phyloP scores from a whole-genome alignment of 30 jellyfish, hydroid and myxozoan genomes.

The Chrysaora quinquecirrha region DNA sequence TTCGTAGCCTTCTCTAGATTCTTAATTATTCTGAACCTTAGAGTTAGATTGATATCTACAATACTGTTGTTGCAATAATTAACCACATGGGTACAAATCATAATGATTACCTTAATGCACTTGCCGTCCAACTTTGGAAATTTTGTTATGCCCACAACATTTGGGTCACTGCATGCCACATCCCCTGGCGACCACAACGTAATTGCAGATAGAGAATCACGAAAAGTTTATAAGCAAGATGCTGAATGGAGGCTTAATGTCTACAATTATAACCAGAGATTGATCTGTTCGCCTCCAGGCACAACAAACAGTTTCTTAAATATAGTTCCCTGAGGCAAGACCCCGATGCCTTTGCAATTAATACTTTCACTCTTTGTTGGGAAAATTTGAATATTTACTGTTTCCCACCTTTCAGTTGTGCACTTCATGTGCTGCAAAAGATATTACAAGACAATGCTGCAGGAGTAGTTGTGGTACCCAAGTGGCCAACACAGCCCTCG shows the following conservation, averaged over 20 bases:
- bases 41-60: too few species aligned
- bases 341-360: constrained; percentile 13
- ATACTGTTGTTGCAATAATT: too few species aligned
- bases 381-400: constrained; percentile 10
- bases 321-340: constrained; percentile 9
- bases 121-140: constrained; percentile 21
- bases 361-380: constrained; percentile 32
- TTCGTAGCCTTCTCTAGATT: too few species aligned
- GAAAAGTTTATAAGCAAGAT: background rate
- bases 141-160: constrained; percentile 32
- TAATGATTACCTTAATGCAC: background rate
- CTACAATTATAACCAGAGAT: constrained; percentile 2
- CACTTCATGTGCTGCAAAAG: background rate
- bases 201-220: constrained; percentile 2
- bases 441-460: constrained; percentile 33
- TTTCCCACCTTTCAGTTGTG: too few species aligned
- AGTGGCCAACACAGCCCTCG: constrained; percentile 78
- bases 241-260: constrained; percentile 38
- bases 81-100: too few species aligned
- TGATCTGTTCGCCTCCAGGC: constrained; percentile 24
- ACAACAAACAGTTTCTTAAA: constrained; percentile 19
- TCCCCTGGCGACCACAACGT: constrained; percentile 14
- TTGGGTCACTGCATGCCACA: constrained; percentile 42
- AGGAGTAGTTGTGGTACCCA: constrained; percentile 65
- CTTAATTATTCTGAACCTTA: too few species aligned